These are phyloP conservation scores for Zaprionus bogoriensis DNA, from an alignment of 2,888 invertebrate genomes.

Conservation along the genomic window DNA sequence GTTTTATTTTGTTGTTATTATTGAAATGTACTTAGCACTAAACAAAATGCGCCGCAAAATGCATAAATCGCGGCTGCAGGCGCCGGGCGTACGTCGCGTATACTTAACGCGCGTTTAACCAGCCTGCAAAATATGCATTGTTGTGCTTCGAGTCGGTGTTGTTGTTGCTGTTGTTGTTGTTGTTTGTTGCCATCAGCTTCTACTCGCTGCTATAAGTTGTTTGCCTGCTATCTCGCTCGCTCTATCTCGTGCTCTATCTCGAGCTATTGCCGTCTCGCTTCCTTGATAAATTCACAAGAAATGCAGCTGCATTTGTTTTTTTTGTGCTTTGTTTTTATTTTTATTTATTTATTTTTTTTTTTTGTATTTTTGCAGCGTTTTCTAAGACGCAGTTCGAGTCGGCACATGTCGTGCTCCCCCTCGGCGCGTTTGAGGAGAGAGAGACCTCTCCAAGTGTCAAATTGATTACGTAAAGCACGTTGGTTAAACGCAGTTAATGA, in stretches of 20 bases:
- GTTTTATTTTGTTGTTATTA: slow-evolving; percentile 25
- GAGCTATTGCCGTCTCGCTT: neutral
- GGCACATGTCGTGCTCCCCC: slow-evolving; percentile 25
- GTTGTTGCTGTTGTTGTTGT: slow-evolving; percentile 2
- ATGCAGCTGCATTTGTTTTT: slow-evolving; percentile 26
- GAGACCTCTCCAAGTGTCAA: slow-evolving; percentile 66
- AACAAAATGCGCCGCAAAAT: slow-evolving; percentile 57
- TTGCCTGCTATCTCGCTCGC: slow-evolving; percentile 42
- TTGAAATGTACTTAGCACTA: slow-evolving; percentile 39
- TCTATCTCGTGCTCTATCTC: neutral
- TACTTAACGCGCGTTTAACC: slow-evolving; percentile 61
- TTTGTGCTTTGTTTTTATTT: neutral
- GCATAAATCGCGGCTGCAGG: slow-evolving; percentile 4
- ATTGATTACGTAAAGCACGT: slow-evolving; percentile 65
- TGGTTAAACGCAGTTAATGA: slow-evolving; percentile 64
- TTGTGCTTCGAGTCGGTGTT: neutral
- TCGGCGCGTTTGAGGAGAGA: slow-evolving; percentile 9
- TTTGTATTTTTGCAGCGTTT: slow-evolving; percentile 13
- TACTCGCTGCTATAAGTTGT: no score
- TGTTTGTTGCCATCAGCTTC: neutral
- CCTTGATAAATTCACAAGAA: slow-evolving; percentile 31
- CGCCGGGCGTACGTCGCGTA: slow-evolving; percentile 44
- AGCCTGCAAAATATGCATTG: slow-evolving; percentile 12
- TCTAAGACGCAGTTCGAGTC: slow-evolving; percentile 50
- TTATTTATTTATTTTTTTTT: neutral